Evolutionary conservation across 2,113 vertebrate genomes (phyloP).

Genomic region (Sarotherodon lohbergeri): DNA sequence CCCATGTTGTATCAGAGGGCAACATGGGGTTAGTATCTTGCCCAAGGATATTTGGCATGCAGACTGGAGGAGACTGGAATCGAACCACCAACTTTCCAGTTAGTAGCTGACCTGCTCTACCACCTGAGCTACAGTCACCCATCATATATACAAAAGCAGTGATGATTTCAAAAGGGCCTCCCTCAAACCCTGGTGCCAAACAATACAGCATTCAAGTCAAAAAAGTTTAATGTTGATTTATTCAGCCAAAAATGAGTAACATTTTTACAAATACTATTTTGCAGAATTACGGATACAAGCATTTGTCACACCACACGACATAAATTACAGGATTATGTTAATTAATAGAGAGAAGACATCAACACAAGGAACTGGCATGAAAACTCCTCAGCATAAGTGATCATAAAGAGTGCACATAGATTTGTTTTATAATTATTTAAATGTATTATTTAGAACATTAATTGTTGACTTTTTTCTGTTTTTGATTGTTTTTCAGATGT

Average conservation of each 20-base stretch:
- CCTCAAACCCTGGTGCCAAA: neutral
- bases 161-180: neutral
- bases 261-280: neutral
- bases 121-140: too few species aligned
- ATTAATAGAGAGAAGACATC: neutral
- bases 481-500: constrained; percentile 16
- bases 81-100: too few species aligned
- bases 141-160: neutral
- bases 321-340: neutral
- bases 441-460: neutral
- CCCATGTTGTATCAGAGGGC: too few species aligned
- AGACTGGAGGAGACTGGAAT: too few species aligned
- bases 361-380: neutral
- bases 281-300: neutral
- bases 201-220: neutral
- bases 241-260: neutral
- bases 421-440: neutral
- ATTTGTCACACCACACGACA: neutral
- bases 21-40: too few species aligned
- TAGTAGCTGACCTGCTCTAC: neutral
- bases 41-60: too few species aligned
- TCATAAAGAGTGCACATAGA: neutral
- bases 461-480: accelerated
- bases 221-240: neutral
- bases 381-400: neutral